These are phyloP conservation scores for Baccha elongata DNA, from an alignment of 2,888 invertebrate genomes.

Conservation along the genomic window DNA sequence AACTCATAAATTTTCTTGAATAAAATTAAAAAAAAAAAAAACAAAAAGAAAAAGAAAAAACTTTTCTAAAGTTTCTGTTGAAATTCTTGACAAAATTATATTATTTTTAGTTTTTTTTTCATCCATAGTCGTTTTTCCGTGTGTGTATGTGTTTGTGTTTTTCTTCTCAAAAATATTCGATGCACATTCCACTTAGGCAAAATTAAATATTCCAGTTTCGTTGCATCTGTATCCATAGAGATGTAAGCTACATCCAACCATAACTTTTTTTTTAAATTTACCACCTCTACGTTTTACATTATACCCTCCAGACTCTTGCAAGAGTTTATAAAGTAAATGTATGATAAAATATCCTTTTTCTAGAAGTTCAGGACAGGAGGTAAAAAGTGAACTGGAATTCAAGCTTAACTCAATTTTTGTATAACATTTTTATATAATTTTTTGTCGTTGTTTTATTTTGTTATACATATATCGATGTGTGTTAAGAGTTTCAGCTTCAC, in stretches of 20 bases:
- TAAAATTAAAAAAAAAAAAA: no score
- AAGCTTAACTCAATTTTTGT: conserved; percentile 41
- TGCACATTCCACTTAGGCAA: conserved; percentile 50
- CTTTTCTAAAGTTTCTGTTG: background rate
- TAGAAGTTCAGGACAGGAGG: conserved; percentile 1
- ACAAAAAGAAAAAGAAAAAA: background rate
- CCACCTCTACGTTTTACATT: background rate
- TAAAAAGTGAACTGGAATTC: conserved; percentile 46
- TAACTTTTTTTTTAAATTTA: background rate
- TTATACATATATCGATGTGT: conserved; percentile 6
- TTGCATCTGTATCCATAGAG: conserved; percentile 43
- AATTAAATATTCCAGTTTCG: conserved; percentile 66
- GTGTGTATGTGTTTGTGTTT: background rate
- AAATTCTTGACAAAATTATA: background rate
- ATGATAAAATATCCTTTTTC: conserved; percentile 43
- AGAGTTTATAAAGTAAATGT: conserved; percentile 43
- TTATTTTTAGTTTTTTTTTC: conserved; percentile 31
- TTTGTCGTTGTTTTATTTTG: background rate
- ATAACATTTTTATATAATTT: background rate
- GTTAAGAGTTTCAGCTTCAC: conserved; percentile 5
- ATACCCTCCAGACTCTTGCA: background rate
- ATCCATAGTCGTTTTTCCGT: background rate
- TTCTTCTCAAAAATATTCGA: conserved; percentile 27
- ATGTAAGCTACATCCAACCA: conserved; percentile 4
- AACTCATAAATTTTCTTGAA: background rate